Evolutionary conservation across 2,113 vertebrate genomes (phyloP).

Genomic region (Cheilinus undulatus): DNA sequence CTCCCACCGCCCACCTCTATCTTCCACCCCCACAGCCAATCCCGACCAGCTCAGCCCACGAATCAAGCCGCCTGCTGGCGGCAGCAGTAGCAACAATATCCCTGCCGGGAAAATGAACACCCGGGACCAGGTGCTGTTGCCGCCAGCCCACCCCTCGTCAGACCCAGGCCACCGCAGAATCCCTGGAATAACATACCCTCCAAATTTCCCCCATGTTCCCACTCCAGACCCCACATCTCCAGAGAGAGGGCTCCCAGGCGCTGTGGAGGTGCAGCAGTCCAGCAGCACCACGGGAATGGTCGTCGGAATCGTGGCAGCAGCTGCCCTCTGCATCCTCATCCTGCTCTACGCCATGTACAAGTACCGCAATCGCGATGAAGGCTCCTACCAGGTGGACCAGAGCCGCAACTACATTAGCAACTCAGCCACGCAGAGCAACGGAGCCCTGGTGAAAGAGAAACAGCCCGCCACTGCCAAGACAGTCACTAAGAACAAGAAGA

Average conservation of each 20-base stretch:
- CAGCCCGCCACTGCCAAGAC: constrained; percentile 88
- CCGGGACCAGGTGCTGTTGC: constrained; percentile 89
- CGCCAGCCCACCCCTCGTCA: constrained; percentile 86
- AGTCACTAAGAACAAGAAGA: constrained; percentile 93
- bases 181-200: constrained; percentile 87
- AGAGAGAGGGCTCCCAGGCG: constrained; percentile 88
- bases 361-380: constrained; percentile 95
- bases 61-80: constrained; percentile 67
- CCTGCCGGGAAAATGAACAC: constrained; percentile 94
- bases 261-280: constrained; percentile 93
- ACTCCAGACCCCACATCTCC: constrained; percentile 92
- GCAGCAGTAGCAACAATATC: constrained; percentile 77
- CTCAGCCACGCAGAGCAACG: constrained; percentile 92
- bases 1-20: constrained; percentile 77
- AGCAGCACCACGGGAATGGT: constrained; percentile 97
- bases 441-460: constrained; percentile 91
- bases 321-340: constrained; percentile 96
- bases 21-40: constrained; percentile 84
- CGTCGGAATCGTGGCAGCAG: constrained; percentile 94
- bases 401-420: constrained; percentile 96
- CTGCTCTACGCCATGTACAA: constrained; percentile 98
- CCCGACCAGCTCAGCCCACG: constrained; percentile 80
- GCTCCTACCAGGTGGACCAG: constrained; percentile 96
- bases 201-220: constrained; percentile 91
- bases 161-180: constrained; percentile 84